Base-by-base conservation (phyloP, 2,888 invertebrate species). In the Iselma pallidipennis region DNA sequence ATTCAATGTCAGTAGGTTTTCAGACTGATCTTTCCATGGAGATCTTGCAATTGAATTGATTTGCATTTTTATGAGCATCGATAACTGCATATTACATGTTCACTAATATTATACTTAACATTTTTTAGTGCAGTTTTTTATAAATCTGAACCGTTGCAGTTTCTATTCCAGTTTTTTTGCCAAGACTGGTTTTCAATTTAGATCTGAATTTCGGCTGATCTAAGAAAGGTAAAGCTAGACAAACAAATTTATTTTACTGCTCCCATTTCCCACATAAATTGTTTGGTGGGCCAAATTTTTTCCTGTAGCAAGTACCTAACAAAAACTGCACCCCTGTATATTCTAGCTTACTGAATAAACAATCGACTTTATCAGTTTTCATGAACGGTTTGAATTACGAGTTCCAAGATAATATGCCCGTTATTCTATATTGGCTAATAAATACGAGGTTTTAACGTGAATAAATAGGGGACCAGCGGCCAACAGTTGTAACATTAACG, bases 361-460 rank as follows among this genome's bases (percentile, higher is more conserved):
- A 14, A 9, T 19, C 2, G 16, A 37, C 37, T 37, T 37, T 37
- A 37, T 37, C 49, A 31, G 49, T 62, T 14, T 53, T 60, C 57
- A 54, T 57, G 55, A 60, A 55, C 58, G 52, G 54, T 51, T 61
- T 55, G 57, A 49, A 54, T 60, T 60, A 62, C 48, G 53, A 55
- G 42, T 60, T 64, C 50, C 37, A 26, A 55, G 62, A 65, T 66
- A 60, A 66, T 65, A 63, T 59, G 48, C 53, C 54, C 62, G 59
- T 61, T 65, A 65, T 57, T 31, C 58, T 58, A 53, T 62, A 62
- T 58, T 58, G 62, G 55, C 50, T 61, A 57, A 65, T 63, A 65
- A 67, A 63, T 63, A 59, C 48, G 55, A 50, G 49, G 51, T 65
- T 62, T 64, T 67, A 67, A 52, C 63, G 63, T 58, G 57, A 59